Evolutionary conservation across 1,140 invertebrate genomes (phyloP), one percentile per base, ranked within the genome.

Genomic region (Pseudomyrmex concolor): DNA sequence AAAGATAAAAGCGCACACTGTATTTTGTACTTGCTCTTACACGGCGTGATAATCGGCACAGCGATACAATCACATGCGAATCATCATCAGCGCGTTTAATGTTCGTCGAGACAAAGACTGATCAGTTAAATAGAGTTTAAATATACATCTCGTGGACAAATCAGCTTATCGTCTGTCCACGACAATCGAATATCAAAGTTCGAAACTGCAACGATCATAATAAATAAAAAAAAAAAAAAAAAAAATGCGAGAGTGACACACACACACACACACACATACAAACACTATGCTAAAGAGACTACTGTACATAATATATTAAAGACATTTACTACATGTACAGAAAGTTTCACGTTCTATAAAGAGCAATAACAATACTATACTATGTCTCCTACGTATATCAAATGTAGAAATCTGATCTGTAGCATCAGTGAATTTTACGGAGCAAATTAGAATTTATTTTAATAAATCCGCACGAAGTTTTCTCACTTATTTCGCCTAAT

Each of bases 401-500:
- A 25, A 70, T 68, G 51, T 77, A 86, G 51, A 34, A 34, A 25
- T 66, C 12, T 83, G 25, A 57, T 48, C 15, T 67, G 22, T 60
- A 86, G 19, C 12, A n/a, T 48, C 67, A 84, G 66, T 67, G 87
- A 89, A 68, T 86, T 81, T 89, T 84, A 86, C 66, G 54, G 64
- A 81, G 68, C 51, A 60, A 85, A 88, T 83, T 88, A 83, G 71
- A 84, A 84, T 81, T 43, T 86, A 74, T 84, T 76, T 83, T 84
- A 81, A 57, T 72, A 86, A 80, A 86, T 50, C 5, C 25, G 22
- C 25, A 77, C 9, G 45, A 34, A 34, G 34, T 34, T 34, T 34
- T 51, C 59, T 19, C 19, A 25, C 71, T 80, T 71, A 60, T 82
- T 74, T 82, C 25, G 10, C 43, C 1, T 17, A 25, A 7, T 34